A percentile compares a stretch with the other conserved stretches of the same genome.
Evolutionary conservation across 2,888 invertebrate genomes (phyloP).

Genomic region (Phyllotreta striolata): DNA sequence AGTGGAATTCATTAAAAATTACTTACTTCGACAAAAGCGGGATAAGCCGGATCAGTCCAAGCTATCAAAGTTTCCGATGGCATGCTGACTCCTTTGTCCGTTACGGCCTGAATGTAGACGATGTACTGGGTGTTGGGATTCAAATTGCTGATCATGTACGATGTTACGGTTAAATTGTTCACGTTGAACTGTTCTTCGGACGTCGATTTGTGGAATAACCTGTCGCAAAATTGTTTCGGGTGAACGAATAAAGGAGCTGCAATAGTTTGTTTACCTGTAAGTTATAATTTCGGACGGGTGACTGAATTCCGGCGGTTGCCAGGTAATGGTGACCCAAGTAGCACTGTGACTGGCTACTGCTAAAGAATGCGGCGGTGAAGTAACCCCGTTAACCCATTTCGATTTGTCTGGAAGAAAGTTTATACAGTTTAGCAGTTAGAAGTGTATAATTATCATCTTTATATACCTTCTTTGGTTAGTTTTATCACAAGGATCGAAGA

Average conservation of each 20-base stretch:
- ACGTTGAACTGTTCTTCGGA: slow-evolving; percentile 69
- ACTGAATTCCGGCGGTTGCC: slow-evolving; percentile 87
- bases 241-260: not conserved
- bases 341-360: slow-evolving; percentile 82
- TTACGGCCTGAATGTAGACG: slow-evolving; percentile 77
- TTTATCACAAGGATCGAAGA: slow-evolving; percentile 82
- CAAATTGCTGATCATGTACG: slow-evolving; percentile 74
- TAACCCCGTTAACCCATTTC: slow-evolving; percentile 70
- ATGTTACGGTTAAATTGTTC: slow-evolving; percentile 73
- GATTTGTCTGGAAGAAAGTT: slow-evolving; percentile 46
- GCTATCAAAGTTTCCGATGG: slow-evolving; percentile 84
- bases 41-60: slow-evolving; percentile 88
- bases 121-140: slow-evolving; percentile 85
- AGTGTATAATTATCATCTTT: not conserved
- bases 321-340: slow-evolving; percentile 81
- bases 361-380: slow-evolving; percentile 83
- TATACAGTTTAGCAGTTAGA: not conserved
- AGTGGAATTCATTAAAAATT: slow-evolving; percentile 25
- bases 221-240: slow-evolving; percentile 53
- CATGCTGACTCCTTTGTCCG: slow-evolving; percentile 73
- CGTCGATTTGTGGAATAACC: slow-evolving; percentile 75
- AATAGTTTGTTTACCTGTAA: slow-evolving; percentile 68
- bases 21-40: slow-evolving; percentile 83
- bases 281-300: slow-evolving; percentile 80
- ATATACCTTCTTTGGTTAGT: slow-evolving; percentile 67